phyloP scores from a whole-genome alignment of 2,113 vertebrate species.

The Hydrolagus affinis region DNA sequence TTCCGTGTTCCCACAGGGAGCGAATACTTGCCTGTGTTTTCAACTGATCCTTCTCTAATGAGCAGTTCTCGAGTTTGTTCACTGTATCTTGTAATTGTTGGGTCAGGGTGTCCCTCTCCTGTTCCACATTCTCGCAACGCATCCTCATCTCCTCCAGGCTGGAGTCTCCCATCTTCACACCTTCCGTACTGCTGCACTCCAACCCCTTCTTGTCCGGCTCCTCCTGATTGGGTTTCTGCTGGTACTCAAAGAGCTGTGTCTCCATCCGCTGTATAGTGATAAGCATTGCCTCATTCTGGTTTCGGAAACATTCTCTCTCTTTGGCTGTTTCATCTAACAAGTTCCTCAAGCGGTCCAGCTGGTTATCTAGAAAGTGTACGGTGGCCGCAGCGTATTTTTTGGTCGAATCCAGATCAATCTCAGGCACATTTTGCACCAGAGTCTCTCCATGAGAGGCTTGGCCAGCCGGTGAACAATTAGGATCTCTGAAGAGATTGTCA shows the following conservation, averaged over 20 bases:
- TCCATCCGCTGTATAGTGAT: slow-evolving; percentile 9
- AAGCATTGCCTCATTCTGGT: neutral
- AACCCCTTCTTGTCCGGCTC: neutral
- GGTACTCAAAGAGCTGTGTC: neutral
- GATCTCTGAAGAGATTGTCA: neutral
- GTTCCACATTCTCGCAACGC: neutral
- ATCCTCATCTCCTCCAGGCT: slow-evolving; percentile 20
- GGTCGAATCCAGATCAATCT: neutral
- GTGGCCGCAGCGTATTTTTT: neutral
- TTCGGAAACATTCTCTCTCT: slow-evolving; percentile 23
- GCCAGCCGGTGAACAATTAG: neutral
- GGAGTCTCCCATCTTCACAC: neutral
- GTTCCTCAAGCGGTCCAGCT: slow-evolving; percentile 2
- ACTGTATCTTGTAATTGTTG: slow-evolving; percentile 37
- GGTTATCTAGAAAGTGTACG: slow-evolving; percentile 12
- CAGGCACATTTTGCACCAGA: neutral
- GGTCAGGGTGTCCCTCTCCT: slow-evolving; percentile 33
- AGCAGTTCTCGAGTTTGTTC: slow-evolving; percentile 38
- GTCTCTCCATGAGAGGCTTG: neutral
- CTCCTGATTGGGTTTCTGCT: neutral
- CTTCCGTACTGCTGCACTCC: neutral
- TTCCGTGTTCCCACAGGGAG: no score
- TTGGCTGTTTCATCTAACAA: slow-evolving; percentile 17
- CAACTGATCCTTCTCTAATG: slow-evolving; percentile 46
- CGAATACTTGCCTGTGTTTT: slow-evolving; percentile 41